Evolutionary conservation across 2,888 invertebrate genomes (phyloP).

Genomic region (Sesia apiformis): DNA sequence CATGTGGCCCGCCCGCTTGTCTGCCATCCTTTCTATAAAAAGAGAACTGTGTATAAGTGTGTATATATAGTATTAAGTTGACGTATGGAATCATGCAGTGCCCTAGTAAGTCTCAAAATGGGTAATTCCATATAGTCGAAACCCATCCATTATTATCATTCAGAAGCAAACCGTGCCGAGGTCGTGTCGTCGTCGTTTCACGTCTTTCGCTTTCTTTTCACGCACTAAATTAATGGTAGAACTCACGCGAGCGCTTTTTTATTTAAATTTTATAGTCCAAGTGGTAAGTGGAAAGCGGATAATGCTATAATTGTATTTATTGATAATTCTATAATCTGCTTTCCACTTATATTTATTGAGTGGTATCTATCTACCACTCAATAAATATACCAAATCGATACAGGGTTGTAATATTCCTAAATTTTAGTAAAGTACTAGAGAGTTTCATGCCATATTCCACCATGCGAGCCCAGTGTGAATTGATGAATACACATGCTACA

Average conservation of each 20-base stretch:
- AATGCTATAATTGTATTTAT: background rate
- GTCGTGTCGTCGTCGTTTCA: slow-evolving; percentile 29
- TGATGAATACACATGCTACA: too few relatives aligned
- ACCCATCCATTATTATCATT: slow-evolving; percentile 49
- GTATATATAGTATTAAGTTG: too few relatives aligned
- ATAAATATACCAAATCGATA: too few relatives aligned
- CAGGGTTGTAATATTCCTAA: too few relatives aligned
- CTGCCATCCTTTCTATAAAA: too few relatives aligned
- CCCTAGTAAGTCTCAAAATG: slow-evolving; percentile 7
- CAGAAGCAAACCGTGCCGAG: slow-evolving; percentile 29
- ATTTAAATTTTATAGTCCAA: slow-evolving; percentile 17
- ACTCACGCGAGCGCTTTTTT: slow-evolving; percentile 49
- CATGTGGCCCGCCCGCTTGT: too few relatives aligned
- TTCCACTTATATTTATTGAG: background rate
- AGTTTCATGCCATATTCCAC: too few relatives aligned
- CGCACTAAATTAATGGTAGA: slow-evolving; percentile 59
- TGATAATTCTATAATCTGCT: too few relatives aligned
- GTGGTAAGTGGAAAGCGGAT: background rate
- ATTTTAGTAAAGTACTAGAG: too few relatives aligned
- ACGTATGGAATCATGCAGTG: background rate
- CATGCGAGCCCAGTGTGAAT: too few relatives aligned
- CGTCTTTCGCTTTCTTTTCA: slow-evolving; percentile 49
- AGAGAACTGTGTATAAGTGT: too few relatives aligned
- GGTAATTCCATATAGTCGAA: slow-evolving; percentile 38
- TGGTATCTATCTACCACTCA: background rate